Evolutionary conservation across 1,140 invertebrate species (phyloP).

Genomic region (Drosophila ambigua): DNA sequence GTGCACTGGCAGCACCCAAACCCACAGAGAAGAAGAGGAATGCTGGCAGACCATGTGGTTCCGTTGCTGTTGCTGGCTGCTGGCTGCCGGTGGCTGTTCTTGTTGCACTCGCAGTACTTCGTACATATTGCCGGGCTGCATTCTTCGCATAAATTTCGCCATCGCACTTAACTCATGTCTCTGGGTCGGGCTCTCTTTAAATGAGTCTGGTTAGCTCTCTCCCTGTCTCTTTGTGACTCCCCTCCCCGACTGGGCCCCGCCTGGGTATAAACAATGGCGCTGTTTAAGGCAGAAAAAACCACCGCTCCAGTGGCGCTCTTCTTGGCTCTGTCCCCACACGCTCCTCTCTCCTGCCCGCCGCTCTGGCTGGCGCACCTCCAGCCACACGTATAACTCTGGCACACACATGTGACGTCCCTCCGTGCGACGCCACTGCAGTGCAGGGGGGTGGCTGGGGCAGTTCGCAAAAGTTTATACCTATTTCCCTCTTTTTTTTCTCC

Average conservation of each 20-base stretch:
- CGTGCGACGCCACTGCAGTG: conserved; percentile 2
- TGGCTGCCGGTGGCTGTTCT: conserved; percentile 28
- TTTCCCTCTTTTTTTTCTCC: conserved; percentile 32
- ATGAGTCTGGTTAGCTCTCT: conserved; percentile 61
- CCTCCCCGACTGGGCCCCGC: not conserved
- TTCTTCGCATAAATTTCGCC: conserved; percentile 81
- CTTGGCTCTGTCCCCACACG: conserved; percentile 1
- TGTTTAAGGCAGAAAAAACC: conserved; percentile 64
- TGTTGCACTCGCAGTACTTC: conserved; percentile 39
- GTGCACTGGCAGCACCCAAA: conserved; percentile 34
- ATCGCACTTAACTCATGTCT: conserved; percentile 78
- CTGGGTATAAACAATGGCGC: conserved; percentile 58
- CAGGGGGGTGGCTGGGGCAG: conserved; percentile 15
- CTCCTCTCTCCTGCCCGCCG: not conserved
- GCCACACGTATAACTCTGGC: conserved; percentile 23
- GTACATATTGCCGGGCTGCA: conserved; percentile 76
- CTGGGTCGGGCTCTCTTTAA: conserved; percentile 62
- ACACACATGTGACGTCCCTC: conserved; percentile 59
- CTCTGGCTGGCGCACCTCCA: conserved; percentile 10
- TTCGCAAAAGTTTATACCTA: conserved; percentile 56
- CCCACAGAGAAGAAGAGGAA: conserved; percentile 46
- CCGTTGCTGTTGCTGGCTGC: conserved; percentile 36
- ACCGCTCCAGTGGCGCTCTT: not conserved
- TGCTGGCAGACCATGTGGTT: conserved; percentile 48
- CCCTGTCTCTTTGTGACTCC: not conserved